Conservation (phyloP, 2,888 invertebrate species). For the Eledone cirrhosa region DNA sequence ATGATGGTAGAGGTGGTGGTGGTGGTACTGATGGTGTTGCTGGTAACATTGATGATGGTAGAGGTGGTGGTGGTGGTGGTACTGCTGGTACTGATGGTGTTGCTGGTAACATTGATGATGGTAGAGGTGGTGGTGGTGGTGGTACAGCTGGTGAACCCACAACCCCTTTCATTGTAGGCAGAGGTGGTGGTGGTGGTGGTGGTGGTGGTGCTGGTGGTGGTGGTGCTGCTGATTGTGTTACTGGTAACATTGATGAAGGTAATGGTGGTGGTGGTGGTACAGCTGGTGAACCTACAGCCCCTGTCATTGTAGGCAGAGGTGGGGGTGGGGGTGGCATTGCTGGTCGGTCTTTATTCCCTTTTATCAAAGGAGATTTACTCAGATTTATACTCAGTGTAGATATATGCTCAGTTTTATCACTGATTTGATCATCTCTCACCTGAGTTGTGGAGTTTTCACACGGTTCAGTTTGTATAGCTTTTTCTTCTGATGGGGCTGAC, state of each 20-base stretch:
- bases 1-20: too few species aligned
- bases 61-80: conserved; percentile 31
- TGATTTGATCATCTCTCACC: neutral
- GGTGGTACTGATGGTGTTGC: conserved; percentile 34
- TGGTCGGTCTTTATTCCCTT: conserved; percentile 32
- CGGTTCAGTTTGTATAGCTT: conserved; percentile 25
- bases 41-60: too few species aligned
- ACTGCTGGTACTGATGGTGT: conserved; percentile 41
- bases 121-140: conserved; percentile 38
- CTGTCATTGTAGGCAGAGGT: conserved; percentile 44
- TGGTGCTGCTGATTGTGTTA: conserved; percentile 34
- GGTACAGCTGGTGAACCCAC: conserved; percentile 29
- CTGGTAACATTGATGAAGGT: conserved; percentile 36
- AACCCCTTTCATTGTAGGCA: conserved; percentile 43
- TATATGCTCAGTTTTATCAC: neutral
- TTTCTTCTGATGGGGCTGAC: conserved; percentile 18
- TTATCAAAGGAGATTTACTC: neutral
- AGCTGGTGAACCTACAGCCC: conserved; percentile 33
- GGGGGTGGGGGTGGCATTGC: conserved; percentile 33
- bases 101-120: conserved; percentile 32
- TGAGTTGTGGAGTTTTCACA: neutral
- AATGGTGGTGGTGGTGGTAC: conserved; percentile 26
- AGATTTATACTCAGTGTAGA: conserved; percentile 10
- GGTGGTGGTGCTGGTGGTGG: conserved; percentile 40
- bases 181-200: conserved; percentile 36